phyloP scores from a whole-genome alignment of 1,140 invertebrate species.

The Anastatus disparis region DNA sequence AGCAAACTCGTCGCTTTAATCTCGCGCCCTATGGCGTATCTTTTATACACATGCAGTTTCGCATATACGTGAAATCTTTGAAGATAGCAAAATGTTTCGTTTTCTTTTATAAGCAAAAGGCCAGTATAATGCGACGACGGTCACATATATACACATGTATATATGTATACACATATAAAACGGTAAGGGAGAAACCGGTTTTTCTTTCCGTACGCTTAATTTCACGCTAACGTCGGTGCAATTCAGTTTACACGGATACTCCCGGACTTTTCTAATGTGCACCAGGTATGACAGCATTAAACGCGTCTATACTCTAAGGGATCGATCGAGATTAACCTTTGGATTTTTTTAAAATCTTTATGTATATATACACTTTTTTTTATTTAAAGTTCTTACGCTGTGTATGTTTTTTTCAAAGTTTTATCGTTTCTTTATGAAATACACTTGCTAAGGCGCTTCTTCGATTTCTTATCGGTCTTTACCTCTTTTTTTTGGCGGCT shows the following conservation, averaged over 20 bases:
- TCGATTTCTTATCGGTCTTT: neutral
- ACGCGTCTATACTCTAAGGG: neutral
- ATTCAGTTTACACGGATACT: conserved; percentile 63
- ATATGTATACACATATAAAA: neutral
- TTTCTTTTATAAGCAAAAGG: too few relatives aligned
- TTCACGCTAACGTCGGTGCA: conserved; percentile 64
- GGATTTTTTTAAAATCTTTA: neutral
- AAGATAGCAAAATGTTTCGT: too few relatives aligned
- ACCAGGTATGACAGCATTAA: conserved; percentile 1
- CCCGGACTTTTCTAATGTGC: conserved; percentile 54
- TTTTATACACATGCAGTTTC: too few relatives aligned
- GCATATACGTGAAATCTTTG: too few relatives aligned
- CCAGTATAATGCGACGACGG: too few relatives aligned
- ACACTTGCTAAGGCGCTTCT: neutral
- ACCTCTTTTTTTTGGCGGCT: too few relatives aligned
- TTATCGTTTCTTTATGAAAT: too few relatives aligned
- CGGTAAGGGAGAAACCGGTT: conserved; percentile 61
- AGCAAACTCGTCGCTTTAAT: conserved; percentile 20
- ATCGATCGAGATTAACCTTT: conserved; percentile 22
- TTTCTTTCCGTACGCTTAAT: conserved; percentile 64
- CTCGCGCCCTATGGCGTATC: conserved; percentile 18
- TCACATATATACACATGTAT: conserved; percentile 35
- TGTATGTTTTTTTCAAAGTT: too few relatives aligned
- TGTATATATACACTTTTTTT: too few relatives aligned
- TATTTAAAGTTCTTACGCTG: too few relatives aligned